Percentiles rank a stretch among this genome's conserved stretches.
Conservation (phyloP, 64 coral and sea anemone species). For the Platygyra sinensis region DNA sequence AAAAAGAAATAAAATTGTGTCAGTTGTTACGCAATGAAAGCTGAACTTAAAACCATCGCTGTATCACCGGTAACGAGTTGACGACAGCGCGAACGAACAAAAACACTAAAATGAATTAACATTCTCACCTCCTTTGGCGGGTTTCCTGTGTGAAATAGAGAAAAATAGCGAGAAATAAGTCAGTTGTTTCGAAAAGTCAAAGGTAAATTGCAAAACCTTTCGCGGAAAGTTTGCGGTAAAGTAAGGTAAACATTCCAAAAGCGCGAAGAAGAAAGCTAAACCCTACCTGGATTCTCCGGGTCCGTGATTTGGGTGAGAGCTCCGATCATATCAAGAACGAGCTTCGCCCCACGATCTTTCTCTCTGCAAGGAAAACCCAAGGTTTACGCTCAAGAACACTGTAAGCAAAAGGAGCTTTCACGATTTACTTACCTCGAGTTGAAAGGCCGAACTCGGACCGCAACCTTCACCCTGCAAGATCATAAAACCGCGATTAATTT, state of each 20-base stretch:
- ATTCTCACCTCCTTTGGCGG: conserved; percentile 91
- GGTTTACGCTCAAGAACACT: conserved; percentile 5
- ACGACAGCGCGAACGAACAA: not conserved
- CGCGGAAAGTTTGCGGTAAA: not conserved
- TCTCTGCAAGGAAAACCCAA: conserved; percentile 62
- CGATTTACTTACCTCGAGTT: conserved; percentile 81
- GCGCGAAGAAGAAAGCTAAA: conserved; percentile 12
- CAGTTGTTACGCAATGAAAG: not conserved
- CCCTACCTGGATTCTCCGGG: conserved; percentile 78
- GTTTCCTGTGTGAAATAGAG: conserved; percentile 54
- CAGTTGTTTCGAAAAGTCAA: not conserved
- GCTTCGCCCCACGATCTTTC: conserved; percentile 85
- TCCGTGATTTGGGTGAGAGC: conserved; percentile 89
- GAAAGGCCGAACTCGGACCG: conserved; percentile 96
- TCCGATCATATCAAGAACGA: conserved; percentile 86
- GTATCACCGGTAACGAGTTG: not conserved
- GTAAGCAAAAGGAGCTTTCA: not conserved
- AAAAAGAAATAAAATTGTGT: conserved; percentile 20
- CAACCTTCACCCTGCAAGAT: conserved; percentile 88
- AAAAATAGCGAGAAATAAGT: conserved; percentile 24
- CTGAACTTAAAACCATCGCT: not conserved
- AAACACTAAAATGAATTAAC: conserved; percentile 1
- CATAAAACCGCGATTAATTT: conserved; percentile 36
- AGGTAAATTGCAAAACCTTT: not conserved
- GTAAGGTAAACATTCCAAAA: conserved; percentile 86